Percentiles rank a stretch among this genome's conserved stretches.
These are phyloP conservation scores for Crossaster papposus DNA, from an alignment of 53 echinoderm and acorn worm genomes.

Conservation along the genomic window DNA sequence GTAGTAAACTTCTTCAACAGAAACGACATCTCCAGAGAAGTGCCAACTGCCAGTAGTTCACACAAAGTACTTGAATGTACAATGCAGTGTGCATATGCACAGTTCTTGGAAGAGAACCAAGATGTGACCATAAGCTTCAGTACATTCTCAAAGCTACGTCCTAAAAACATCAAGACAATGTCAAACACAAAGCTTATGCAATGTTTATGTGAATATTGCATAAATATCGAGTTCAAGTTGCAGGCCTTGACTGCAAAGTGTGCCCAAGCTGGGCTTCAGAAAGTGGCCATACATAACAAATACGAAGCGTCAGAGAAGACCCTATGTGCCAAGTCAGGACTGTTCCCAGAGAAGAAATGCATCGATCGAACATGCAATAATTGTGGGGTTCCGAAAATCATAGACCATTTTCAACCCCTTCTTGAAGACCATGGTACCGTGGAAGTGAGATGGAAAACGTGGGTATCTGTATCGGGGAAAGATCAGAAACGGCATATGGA, in stretches of 20 bases:
- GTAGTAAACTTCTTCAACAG: constrained; percentile 55
- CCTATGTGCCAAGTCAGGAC: constrained; percentile 16
- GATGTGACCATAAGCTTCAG: constrained; percentile 30
- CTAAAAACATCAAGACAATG: constrained; percentile 59
- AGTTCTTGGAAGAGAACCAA: constrained; percentile 60
- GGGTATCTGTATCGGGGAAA: neutral
- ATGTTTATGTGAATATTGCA: constrained; percentile 65
- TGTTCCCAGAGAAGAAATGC: constrained; percentile 48
- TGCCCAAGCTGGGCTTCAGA: neutral
- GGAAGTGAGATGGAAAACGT: constrained; percentile 40
- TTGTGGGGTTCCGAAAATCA: constrained; percentile 31
- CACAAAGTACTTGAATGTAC: constrained; percentile 64
- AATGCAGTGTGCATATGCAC: constrained; percentile 19
- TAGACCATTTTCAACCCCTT: neutral
- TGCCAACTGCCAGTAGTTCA: constrained; percentile 45
- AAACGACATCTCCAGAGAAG: constrained; percentile 53
- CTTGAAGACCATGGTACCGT: constrained; percentile 4
- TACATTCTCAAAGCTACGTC: constrained; percentile 41
- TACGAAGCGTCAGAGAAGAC: constrained; percentile 15
- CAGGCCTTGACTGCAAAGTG: constrained; percentile 2
- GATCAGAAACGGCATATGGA: neutral
- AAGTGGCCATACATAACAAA: constrained; percentile 1
- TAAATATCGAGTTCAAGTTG: constrained; percentile 51
- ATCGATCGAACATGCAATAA: constrained; percentile 1
- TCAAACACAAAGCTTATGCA: constrained; percentile 53